A percentile compares a stretch with the other conserved stretches of the same genome.
Evolutionary conservation across 2,113 vertebrate genomes (phyloP).

Genomic region (Setophaga coronata): DNA sequence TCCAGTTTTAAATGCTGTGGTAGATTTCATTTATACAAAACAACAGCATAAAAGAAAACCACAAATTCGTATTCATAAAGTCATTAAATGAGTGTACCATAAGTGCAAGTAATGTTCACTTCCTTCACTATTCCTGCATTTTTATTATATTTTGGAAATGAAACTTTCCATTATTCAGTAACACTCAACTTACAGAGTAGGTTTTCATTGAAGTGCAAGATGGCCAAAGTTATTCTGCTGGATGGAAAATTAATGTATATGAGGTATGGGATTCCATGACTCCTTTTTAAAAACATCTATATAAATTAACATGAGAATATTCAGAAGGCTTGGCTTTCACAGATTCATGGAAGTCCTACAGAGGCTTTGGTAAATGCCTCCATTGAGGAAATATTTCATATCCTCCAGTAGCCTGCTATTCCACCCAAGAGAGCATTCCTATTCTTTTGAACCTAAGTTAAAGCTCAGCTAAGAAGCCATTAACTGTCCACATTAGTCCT

Average conservation of each 20-base stretch:
- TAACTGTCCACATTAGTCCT: constrained; percentile 5
- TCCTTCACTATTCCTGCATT: constrained; percentile 37
- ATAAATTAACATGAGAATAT: constrained; percentile 59
- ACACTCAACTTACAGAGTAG: constrained; percentile 53
- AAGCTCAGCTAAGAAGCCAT: constrained; percentile 29
- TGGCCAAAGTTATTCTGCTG: constrained; percentile 41
- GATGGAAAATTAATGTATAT: constrained; percentile 62
- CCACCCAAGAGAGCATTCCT: constrained; percentile 17
- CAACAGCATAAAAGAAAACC: constrained; percentile 40
- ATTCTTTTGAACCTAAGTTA: constrained; percentile 17
- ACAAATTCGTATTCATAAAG: constrained; percentile 7
- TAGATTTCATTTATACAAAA: constrained; percentile 33
- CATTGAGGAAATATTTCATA: constrained; percentile 59
- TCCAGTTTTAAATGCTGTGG: not conserved
- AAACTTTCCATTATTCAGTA: constrained; percentile 68
- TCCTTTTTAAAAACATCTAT: constrained; percentile 51
- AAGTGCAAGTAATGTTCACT: constrained; percentile 51
- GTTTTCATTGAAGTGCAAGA: constrained; percentile 46
- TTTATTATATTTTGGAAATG: constrained; percentile 64
- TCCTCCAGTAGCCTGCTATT: constrained; percentile 49
- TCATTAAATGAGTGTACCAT: constrained; percentile 53
- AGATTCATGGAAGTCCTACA: constrained; percentile 37
- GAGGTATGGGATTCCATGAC: constrained; percentile 59
- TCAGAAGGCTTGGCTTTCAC: constrained; percentile 36
- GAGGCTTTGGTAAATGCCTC: constrained; percentile 48